Evolutionary conservation across 1,140 invertebrate species (phyloP), one percentile per base, ranked within the genome.

Genomic region (Calliphora vicina): DNA sequence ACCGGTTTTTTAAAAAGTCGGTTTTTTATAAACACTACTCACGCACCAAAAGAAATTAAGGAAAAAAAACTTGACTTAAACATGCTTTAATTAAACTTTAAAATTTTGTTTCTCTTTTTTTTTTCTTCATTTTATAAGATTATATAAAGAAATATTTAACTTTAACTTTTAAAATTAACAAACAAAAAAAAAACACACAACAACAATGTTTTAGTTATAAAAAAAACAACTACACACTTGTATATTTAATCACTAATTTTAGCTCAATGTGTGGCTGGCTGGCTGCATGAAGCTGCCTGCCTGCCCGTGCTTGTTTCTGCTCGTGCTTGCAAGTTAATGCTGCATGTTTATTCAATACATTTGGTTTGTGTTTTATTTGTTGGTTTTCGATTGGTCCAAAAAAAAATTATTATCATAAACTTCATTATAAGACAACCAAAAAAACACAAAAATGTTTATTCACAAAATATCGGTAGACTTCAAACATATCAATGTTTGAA

Each of bases 71-170:
- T 76, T 76, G 73, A 76, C 73, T 76, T 76, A 42, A 76, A 76
- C 73, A 76, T 76, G 73, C 73, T 76, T 76, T 76, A 76, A 76
- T 76, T 76, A 76, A 76, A 76, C 29, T 76, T 76, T 35, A 76
- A 29, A 76, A 29, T 76, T 73, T 35, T 76, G 26, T 57, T 57
- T n/a, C n/a, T 5, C 15, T 57, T 57, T 57, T 57, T 57, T 57
- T 57, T 57, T 17, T 57, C n/a, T 17, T 57, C 15, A 17, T 57
- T 6, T 57, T 15, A n/a, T 57, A 35, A 29, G 73, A 76, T 76
- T 76, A 42, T 35, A 76, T 76, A 76, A 76, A 76, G n/a, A 17
- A 35, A 8, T 5, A 17, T 57, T 57, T 17, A 57, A 35, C 35
- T 35, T 35, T 35, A 35, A 35, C n/a, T n/a, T n/a, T n/a, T n/a